Conservation (phyloP, 2,888 invertebrate species). For the Argynnis bischoffii region DNA sequence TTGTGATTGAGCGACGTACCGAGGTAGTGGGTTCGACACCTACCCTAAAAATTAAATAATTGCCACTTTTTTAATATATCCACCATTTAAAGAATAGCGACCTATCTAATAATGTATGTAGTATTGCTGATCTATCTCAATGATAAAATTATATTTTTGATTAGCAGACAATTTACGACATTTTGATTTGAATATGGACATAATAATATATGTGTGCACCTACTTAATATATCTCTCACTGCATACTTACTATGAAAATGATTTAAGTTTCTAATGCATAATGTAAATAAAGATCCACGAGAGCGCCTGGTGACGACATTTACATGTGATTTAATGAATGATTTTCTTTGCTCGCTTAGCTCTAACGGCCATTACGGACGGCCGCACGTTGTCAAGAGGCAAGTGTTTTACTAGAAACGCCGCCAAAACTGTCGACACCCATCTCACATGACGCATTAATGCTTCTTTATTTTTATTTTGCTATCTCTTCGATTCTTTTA, state of each 20-base stretch:
- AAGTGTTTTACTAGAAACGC: constrained; percentile 82
- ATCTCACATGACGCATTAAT: constrained; percentile 80
- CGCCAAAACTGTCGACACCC: constrained; percentile 75
- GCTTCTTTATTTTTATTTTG: constrained; percentile 77
- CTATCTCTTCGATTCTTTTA: constrained; percentile 67
- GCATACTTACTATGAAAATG: constrained; percentile 11
- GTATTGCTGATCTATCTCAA: too few relatives aligned
- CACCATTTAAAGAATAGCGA: too few relatives aligned
- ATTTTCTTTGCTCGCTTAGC: constrained; percentile 77
- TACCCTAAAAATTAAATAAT: neutral
- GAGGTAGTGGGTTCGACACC: constrained; percentile 11
- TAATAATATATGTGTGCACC: neutral
- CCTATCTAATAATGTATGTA: too few relatives aligned
- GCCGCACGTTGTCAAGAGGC: constrained; percentile 82
- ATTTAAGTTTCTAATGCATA: neutral
- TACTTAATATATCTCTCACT: neutral
- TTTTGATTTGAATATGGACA: too few relatives aligned
- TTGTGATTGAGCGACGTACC: neutral
- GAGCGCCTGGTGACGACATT: constrained; percentile 1
- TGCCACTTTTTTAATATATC: neutral
- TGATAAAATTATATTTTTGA: too few relatives aligned
- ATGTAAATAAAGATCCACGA: constrained; percentile 12
- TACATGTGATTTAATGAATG: constrained; percentile 46
- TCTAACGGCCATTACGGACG: constrained; percentile 82
- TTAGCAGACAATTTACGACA: too few relatives aligned